Conservation (phyloP, 2,797 vertebrate genomes). For the Bucorvus abyssinicus region DNA sequence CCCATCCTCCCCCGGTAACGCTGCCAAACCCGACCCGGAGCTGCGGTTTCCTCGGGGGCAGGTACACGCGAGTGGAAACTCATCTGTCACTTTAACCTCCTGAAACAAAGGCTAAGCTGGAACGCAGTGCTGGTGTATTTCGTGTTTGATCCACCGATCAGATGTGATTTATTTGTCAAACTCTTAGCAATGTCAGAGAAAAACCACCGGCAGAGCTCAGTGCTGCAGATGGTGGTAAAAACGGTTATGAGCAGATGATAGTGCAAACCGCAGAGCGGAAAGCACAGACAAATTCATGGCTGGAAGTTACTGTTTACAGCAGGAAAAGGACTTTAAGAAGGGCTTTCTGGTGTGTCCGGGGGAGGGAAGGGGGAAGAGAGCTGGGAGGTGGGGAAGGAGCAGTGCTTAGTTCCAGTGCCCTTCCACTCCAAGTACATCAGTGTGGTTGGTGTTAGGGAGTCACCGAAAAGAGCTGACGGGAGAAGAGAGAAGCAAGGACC, state of each 20-base stretch:
- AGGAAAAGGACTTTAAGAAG: neutral
- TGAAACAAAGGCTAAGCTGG: neutral
- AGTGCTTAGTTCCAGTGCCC: neutral
- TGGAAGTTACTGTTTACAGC: neutral
- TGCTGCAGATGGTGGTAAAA: neutral
- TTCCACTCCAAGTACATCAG: neutral
- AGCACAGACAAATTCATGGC: neutral
- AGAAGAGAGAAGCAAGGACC: neutral
- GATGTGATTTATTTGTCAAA: neutral
- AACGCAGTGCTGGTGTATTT: accelerated
- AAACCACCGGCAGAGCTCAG: neutral
- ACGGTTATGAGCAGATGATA: neutral
- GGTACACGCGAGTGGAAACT: accelerated
- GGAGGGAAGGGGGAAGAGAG: neutral
- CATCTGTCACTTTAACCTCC: neutral
- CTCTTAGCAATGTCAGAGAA: neutral
- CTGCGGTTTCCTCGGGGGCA: accelerated
- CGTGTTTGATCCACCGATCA: neutral
- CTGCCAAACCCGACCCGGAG: accelerated
- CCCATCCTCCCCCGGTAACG: accelerated
- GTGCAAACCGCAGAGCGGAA: neutral
- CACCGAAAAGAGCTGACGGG: neutral
- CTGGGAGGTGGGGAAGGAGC: neutral
- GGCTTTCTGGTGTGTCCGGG: neutral
- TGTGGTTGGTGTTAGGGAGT: neutral